A percentile compares a stretch with the other conserved stretches of the same genome.
Evolutionary conservation across 2,888 invertebrate genomes (phyloP).

Genomic region (Callyntrura sp.): DNA sequence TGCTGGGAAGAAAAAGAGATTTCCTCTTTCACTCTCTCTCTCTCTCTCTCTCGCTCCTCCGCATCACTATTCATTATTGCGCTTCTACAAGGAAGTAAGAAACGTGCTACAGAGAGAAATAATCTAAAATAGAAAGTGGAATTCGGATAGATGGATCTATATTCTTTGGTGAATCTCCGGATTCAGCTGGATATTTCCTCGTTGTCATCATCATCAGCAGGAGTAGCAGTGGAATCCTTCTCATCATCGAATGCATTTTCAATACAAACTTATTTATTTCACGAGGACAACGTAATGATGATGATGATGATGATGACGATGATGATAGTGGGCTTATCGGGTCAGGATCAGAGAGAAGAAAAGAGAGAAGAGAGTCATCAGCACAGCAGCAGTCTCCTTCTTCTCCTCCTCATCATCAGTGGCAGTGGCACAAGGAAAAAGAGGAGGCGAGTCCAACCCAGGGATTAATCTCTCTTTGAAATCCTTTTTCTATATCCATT

Average conservation of each 20-base stretch:
- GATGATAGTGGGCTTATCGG: slow-evolving; percentile 67
- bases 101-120: slow-evolving; percentile 20
- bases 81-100: too few species aligned
- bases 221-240: too few species aligned
- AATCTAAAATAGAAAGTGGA: neutral
- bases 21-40: slow-evolving; percentile 39
- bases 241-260: slow-evolving; percentile 11
- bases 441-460: slow-evolving; percentile 69
- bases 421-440: slow-evolving; percentile 70
- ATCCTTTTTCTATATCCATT: slow-evolving; percentile 72
- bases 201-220: slow-evolving; percentile 33
- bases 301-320: slow-evolving; percentile 33
- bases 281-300: too few species aligned
- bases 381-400: neutral
- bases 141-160: neutral
- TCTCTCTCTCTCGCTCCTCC: neutral
- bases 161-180: neutral
- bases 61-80: slow-evolving; percentile 34
- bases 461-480: slow-evolving; percentile 82
- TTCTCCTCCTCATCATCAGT: slow-evolving; percentile 12
- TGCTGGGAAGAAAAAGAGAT: slow-evolving; percentile 55
- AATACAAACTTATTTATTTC: slow-evolving; percentile 30
- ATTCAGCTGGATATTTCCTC: slow-evolving; percentile 15
- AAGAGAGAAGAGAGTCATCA: slow-evolving; percentile 24
- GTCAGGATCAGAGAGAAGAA: slow-evolving; percentile 74